Conservation (phyloP, 2,113 vertebrate genomes). For the Merops nubicus region DNA sequence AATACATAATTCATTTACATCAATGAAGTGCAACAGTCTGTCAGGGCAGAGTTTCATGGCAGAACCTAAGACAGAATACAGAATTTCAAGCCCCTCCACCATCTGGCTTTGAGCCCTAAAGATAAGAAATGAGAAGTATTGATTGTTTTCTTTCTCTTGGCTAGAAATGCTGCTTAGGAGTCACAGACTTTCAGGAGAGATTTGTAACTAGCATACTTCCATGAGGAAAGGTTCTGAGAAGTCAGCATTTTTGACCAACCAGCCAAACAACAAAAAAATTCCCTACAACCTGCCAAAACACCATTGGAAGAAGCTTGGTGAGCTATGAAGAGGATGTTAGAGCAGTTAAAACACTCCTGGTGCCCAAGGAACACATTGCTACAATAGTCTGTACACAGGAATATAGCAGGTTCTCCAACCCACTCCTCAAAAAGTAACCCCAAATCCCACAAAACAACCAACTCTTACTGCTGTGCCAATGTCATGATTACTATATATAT, state of each 20-base stretch:
- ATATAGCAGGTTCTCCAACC: rapidly evolving
- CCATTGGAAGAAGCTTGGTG: not conserved
- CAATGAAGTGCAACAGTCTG: not conserved
- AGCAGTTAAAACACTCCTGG: not conserved
- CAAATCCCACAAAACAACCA: not conserved
- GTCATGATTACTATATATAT: not conserved
- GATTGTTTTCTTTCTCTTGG: not conserved
- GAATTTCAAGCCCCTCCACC: not conserved
- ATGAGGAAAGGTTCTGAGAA: not conserved
- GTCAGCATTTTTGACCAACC: not conserved
- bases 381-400: not conserved
- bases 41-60: not conserved
- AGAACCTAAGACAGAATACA: not conserved
- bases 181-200: not conserved
- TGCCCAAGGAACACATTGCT: not conserved
- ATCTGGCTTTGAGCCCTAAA: not conserved
- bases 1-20: not conserved
- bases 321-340: not conserved
- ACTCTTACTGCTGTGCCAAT: not conserved
- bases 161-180: not conserved
- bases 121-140: not conserved
- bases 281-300: not conserved
- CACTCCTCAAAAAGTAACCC: not conserved
- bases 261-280: not conserved
- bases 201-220: not conserved